These are phyloP conservation scores for Pandemis corylana DNA, from an alignment of 2,888 invertebrate species.

Conservation along the genomic window DNA sequence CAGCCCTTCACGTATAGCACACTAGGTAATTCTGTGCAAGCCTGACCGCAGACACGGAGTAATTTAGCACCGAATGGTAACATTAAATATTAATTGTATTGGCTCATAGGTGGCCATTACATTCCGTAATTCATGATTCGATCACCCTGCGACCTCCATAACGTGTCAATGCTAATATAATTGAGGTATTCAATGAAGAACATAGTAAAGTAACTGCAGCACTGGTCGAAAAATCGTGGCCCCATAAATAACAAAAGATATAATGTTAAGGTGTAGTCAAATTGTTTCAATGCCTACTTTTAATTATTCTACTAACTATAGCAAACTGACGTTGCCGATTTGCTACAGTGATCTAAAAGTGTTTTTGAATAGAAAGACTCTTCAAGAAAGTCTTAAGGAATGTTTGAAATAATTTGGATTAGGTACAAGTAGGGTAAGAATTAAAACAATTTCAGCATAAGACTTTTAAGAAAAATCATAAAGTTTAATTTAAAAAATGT, in stretches of 20 bases:
- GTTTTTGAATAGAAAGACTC: too few relatives aligned
- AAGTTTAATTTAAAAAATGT: too few relatives aligned
- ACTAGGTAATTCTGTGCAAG: slow-evolving; percentile 72
- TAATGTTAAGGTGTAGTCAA: too few relatives aligned
- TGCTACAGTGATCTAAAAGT: too few relatives aligned
- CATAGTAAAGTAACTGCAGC: neutral
- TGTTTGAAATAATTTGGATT: too few relatives aligned
- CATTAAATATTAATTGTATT: slow-evolving; percentile 82
- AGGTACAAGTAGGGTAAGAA: too few relatives aligned
- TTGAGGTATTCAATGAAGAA: slow-evolving; percentile 9
- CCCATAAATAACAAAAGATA: neutral
- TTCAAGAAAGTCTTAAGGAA: too few relatives aligned
- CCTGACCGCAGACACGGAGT: slow-evolving; percentile 74
- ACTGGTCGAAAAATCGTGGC: neutral
- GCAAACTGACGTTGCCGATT: too few relatives aligned
- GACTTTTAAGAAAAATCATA: too few relatives aligned
- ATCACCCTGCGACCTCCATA: slow-evolving; percentile 57
- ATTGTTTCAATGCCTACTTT: neutral
- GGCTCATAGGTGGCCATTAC: slow-evolving; percentile 77
- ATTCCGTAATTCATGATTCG: slow-evolving; percentile 68
- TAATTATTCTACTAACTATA: neutral
- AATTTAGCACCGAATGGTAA: slow-evolving; percentile 75
- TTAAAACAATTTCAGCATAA: too few relatives aligned
- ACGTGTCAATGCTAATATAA: slow-evolving; percentile 60
- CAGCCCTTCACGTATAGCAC: slow-evolving; percentile 62